These are phyloP conservation scores for Leptopilina drosophilae DNA, from an alignment of 2,888 invertebrate genomes.

Conservation along the genomic window DNA sequence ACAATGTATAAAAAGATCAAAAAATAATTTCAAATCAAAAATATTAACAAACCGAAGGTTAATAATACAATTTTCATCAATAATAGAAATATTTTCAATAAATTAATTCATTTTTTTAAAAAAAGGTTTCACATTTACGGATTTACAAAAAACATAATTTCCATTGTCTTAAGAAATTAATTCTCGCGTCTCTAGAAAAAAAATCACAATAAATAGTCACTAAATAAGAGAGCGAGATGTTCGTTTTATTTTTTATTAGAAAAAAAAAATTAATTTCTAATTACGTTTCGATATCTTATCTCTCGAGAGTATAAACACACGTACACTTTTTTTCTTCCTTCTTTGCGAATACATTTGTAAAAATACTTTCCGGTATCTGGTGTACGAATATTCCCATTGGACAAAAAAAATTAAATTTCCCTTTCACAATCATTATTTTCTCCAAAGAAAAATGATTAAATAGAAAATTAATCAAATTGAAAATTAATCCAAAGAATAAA, in stretches of 20 bases:
- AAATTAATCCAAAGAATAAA: too few species aligned
- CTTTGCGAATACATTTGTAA: conserved; percentile 24
- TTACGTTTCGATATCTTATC: not conserved
- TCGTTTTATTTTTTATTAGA: not conserved
- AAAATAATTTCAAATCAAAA: not conserved
- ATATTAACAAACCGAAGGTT: too few species aligned
- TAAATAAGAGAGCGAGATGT: conserved; percentile 20
- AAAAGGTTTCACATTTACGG: not conserved
- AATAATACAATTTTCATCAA: not conserved
- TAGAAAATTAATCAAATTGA: too few species aligned
- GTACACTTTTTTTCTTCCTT: conserved; percentile 25
- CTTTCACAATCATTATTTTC: too few species aligned
- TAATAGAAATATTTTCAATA: not conserved
- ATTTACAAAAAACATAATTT: too few species aligned
- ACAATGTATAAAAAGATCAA: not conserved
- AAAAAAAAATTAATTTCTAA: not conserved
- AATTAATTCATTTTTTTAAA: not conserved
- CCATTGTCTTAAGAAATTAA: not conserved
- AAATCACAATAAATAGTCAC: conserved; percentile 1
- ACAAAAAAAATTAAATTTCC: not conserved
- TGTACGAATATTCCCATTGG: conserved; percentile 5
- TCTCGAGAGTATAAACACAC: conserved; percentile 16
- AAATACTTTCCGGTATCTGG: conserved; percentile 32
- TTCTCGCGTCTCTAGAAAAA: conserved; percentile 1
- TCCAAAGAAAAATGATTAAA: too few species aligned